Base-by-base conservation (phyloP, 2,797 vertebrate genomes). In the Myotis planiceps region DNA sequence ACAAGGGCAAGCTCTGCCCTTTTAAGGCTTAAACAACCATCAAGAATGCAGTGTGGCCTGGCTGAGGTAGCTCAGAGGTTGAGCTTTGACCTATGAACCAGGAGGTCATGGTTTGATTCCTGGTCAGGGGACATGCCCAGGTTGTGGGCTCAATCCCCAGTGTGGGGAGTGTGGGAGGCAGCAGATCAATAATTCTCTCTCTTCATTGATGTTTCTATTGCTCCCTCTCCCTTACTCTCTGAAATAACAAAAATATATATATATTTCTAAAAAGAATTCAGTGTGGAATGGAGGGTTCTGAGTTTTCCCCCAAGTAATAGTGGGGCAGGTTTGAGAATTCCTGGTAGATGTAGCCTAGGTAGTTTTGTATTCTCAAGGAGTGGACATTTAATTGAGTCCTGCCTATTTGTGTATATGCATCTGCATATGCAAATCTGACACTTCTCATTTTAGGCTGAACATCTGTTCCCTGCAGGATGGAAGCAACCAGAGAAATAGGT, bases 391-490 rank as follows among this genome's bases (percentile, higher is more conserved):
- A 9, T 15, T 45, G 66, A 63, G 27, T 13, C 71, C 34, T n/a
- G 66, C 6, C 21, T 86, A 4, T 60, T 25, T 82, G 72, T 90
- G 15, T 37, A 47, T n/a, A 6, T n/a, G n/a, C 55, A 80, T 32
- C 27, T 32, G 65, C 55, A 27, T 60, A 82, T 72, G 84, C 65
- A 96, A 90, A 92, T 78, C 6, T 32, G 53, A 87, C 27, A 66
- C 32, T 72, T 85, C 71, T 88, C 84, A 93, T 69, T 96, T 94
- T 16, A 74, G 63, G 78, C 47, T 76, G 63, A 93, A 91, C 71
- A 95, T 79, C 94, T 97, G 34, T 86, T 95, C 81, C 58, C 90
- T 74, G 63, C 2, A 80, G 51, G 32, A 79, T 39, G 25, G 90
- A 89, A 92, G 74, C 39, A 74, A 53, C 16, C 25, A 71, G 37